Evolutionary conservation across 2,888 invertebrate genomes (phyloP), one percentile per base, ranked within the genome.

Genomic region (Neoascia interrupta): DNA sequence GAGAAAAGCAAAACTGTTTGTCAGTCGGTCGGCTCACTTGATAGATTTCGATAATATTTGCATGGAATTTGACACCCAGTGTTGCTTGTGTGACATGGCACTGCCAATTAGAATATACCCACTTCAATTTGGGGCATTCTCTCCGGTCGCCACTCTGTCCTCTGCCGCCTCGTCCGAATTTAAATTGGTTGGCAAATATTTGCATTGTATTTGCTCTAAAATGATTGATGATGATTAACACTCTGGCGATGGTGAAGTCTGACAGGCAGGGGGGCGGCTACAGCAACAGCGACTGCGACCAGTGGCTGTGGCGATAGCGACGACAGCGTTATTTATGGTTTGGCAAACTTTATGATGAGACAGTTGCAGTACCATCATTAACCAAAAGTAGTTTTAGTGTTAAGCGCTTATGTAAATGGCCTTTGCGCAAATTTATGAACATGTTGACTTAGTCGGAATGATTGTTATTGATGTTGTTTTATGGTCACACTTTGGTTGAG

Each of bases 181-280:
- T 51, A 70, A 70, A 76, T 70, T 53, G 70, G 58, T 58, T 64
- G 72, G 60, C 41, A 64, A 72, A 72, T 64, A 76, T 76, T 76
- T 72, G 47, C 60, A 60, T 72, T 66, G 72, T 76, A 58, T 60
- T n/a, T 54, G 60, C 26, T 58, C 39, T 58, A 31, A 72, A 76
- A 76, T 76, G 76, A 76, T 76, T 72, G 76, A 76, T 76, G 76
- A 66, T 76, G 64, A 72, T 76, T 72, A 76, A 64, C 47, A 64
- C 47, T 13, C 31, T 21, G 19, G 15, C 41, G n/a, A n/a, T 31
- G 8, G 8, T n/a, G 8, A 2, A 31, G 26, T 26, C 26, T 4
- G n/a, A n/a, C n/a, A 26, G 26, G 26, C 39, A 64, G 23, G 45
- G 58, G 26, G 58, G 41, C 37, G 19, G 36, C 31, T 28, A 45